Evolutionary conservation across 2,797 vertebrate genomes (phyloP).

Genomic region (Selene dorsalis): DNA sequence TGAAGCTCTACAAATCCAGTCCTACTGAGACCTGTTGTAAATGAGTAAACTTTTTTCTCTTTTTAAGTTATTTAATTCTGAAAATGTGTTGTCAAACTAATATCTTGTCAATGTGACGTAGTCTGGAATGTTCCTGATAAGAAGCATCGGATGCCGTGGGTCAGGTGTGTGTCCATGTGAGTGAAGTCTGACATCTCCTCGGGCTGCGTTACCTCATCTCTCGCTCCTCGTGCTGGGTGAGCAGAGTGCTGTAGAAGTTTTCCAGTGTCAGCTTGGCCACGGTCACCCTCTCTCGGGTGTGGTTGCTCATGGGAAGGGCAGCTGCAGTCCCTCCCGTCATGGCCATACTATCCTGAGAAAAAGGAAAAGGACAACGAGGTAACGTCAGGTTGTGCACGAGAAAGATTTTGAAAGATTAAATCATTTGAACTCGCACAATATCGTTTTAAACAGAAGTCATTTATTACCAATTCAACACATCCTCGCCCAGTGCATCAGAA

Average conservation of each 20-base stretch:
- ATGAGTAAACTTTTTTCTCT: too few species aligned
- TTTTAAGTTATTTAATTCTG: too few species aligned
- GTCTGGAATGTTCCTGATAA: neutral
- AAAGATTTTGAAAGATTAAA: too few species aligned
- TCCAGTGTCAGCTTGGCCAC: constrained; percentile 98
- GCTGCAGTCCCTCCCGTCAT: constrained; percentile 94
- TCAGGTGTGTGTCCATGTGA: neutral
- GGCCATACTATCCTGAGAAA: constrained; percentile 91
- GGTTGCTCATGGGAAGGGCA: constrained; percentile 98
- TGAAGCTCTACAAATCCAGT: too few species aligned
- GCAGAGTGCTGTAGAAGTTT: constrained; percentile 99
- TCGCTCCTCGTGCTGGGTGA: constrained; percentile 96
- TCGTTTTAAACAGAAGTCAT: too few species aligned
- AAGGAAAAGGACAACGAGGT: neutral
- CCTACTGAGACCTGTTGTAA: too few species aligned
- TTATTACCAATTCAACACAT: too few species aligned
- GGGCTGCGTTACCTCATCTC: constrained; percentile 90
- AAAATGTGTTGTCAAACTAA: too few species aligned
- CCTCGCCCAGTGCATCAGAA: too few species aligned
- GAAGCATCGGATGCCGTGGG: neutral
- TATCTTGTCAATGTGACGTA: too few species aligned
- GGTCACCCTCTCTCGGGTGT: constrained; percentile 97
- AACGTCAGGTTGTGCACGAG: constrained; percentile 1
- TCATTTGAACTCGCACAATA: too few species aligned
- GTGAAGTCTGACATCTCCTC: neutral